Evolutionary conservation across 2,797 vertebrate species (phyloP), one percentile per base, ranked within the genome.

Genomic region (Melanotaenia trifasciata): DNA sequence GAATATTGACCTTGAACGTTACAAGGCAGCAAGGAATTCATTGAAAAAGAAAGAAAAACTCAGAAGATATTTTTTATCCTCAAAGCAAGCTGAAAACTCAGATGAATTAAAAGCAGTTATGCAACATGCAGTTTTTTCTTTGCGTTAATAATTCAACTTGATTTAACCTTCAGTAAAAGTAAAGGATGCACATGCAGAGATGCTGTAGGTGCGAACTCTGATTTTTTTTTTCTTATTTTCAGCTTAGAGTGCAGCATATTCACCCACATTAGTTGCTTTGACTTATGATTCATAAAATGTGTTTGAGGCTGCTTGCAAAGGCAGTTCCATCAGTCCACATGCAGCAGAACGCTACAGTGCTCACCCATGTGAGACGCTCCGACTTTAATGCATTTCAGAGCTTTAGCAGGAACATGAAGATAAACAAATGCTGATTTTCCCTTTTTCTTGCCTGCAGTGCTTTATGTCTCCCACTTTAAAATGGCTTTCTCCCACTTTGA

Each of bases 331-430:
- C 70, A 14, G 56, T 82, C 65, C 30, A 32, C 74, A 74, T 51
- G 64, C 69, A 58, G 78, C 54, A 59, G 59, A 76, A 83, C 53
- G 70, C 69, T 56, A 67, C 6, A 2, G 28, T 68, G 88, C 47
- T 86, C 84, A 86, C 50, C 72, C 87, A 84, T 58, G 84, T 84
- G 84, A 85, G 76, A 88, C 86, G 6, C 38, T 33, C 51, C 20
- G 0, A 81, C 65, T 83, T 84, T 74, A 87, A 81, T 83, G 71
- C 67, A 60, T 84, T 82, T 82, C 20, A 20, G 70, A 65, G 57
- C 38, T 84, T 84, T 40, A 59, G 61, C 14, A 58, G 64, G 45
- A 79, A 67, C 12, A 53, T 53, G 26, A 28, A 80, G 84, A 89
- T 86, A 87, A 83, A 81, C 63, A 79, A 86, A 75, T 38, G 86